Conservation (phyloP, 2,113 vertebrate species). For the Malurus melanocephalus region DNA sequence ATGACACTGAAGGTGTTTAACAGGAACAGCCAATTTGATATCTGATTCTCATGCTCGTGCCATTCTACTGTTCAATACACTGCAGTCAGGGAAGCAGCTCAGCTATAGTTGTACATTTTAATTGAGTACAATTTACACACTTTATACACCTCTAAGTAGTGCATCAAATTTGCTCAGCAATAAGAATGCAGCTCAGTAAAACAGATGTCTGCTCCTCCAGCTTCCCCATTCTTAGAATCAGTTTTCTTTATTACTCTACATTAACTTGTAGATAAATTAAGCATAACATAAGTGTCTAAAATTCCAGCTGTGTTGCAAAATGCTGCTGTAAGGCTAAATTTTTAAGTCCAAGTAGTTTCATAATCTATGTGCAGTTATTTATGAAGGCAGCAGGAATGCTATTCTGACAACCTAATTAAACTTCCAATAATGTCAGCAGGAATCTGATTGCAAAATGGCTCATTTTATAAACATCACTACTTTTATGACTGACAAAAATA, state of each 20-base stretch:
- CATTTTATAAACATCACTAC: slow-evolving; percentile 47
- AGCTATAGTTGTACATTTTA: slow-evolving; percentile 9
- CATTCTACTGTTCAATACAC: background rate
- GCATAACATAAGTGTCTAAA: slow-evolving; percentile 26
- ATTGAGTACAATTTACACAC: slow-evolving; percentile 36
- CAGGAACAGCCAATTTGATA: background rate
- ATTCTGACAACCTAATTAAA: slow-evolving; percentile 46
- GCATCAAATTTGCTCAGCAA: background rate
- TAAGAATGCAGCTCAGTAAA: slow-evolving; percentile 17
- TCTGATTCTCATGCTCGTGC: background rate
- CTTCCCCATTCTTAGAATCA: background rate
- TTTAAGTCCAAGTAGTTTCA: slow-evolving; percentile 49
- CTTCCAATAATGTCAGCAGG: slow-evolving; percentile 55
- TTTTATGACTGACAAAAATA: slow-evolving; percentile 47
- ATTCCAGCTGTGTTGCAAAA: slow-evolving; percentile 49
- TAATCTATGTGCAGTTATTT: slow-evolving; percentile 47
- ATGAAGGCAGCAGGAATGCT: slow-evolving; percentile 33
- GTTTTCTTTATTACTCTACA: slow-evolving; percentile 33
- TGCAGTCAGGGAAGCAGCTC: background rate
- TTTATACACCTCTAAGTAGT: slow-evolving; percentile 7
- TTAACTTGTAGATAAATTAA: slow-evolving; percentile 49
- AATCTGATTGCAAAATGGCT: slow-evolving; percentile 51
- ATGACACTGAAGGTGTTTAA: slow-evolving; percentile 39
- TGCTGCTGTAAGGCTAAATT: slow-evolving; percentile 35
- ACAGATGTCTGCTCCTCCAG: slow-evolving; percentile 33